Conservation (phyloP, 1,140 invertebrate species). For the Diabrotica undecimpunctata region DNA sequence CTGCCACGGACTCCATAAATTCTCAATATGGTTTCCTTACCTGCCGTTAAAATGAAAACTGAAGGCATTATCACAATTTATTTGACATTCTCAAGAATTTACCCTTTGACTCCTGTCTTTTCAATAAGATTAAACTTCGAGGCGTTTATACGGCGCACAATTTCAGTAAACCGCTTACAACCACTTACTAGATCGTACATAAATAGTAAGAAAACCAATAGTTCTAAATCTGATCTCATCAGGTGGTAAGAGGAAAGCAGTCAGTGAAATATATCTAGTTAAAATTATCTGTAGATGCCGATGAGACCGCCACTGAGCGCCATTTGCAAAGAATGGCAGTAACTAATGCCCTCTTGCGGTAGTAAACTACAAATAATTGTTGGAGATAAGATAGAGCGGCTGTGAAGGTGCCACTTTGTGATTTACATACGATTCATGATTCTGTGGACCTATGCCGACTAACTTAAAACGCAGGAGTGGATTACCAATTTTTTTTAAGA, state of each 20-base stretch:
- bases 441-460: slow-evolving; percentile 24
- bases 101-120: slow-evolving; percentile 22
- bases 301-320: slow-evolving; percentile 34
- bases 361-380: slow-evolving; percentile 43
- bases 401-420: slow-evolving; percentile 35
- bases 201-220: slow-evolving; percentile 31
- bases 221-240: slow-evolving; percentile 40
- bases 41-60: slow-evolving; percentile 19
- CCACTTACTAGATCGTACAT: slow-evolving; percentile 28
- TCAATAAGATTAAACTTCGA: slow-evolving; percentile 21
- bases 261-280: slow-evolving; percentile 34
- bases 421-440: slow-evolving; percentile 33
- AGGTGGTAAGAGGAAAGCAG: slow-evolving; percentile 35
- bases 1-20: slow-evolving; percentile 12
- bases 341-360: slow-evolving; percentile 34
- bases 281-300: slow-evolving; percentile 36
- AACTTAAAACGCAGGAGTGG: slow-evolving; percentile 19
- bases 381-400: slow-evolving; percentile 38
- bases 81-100: slow-evolving; percentile 19
- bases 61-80: slow-evolving; percentile 20
- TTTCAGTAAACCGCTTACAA: slow-evolving; percentile 27
- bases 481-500: neutral
- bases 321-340: slow-evolving; percentile 42
- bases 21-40: slow-evolving; percentile 18
- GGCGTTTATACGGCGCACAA: slow-evolving; percentile 16